Percentiles rank a stretch among this genome's conserved stretches.
phyloP scores from a whole-genome alignment of 2,797 vertebrate species.

The Anabacerthia variegaticeps region DNA sequence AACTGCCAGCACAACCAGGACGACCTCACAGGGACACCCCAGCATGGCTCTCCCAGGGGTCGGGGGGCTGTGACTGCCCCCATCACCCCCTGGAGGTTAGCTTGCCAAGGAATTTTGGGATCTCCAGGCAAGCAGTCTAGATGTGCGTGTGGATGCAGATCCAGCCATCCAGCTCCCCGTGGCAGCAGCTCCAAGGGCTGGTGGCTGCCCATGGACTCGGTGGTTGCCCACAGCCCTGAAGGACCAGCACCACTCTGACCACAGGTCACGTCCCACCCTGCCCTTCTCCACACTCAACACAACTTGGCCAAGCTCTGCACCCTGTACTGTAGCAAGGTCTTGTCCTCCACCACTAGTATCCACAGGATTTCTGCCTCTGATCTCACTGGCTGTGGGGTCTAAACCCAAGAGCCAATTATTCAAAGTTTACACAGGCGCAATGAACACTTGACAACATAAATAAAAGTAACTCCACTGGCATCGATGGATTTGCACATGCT shows the following conservation, averaged over 20 bases:
- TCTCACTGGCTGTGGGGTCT: not conserved
- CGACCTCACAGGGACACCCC: not conserved
- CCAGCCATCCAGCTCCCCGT: not conserved
- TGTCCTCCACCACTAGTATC: not conserved
- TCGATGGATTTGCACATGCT: not conserved
- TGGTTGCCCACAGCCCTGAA: not conserved
- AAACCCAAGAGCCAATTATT: not conserved
- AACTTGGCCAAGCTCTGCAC: not conserved
- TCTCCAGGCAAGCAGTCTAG: not conserved
- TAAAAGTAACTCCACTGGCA: not conserved
- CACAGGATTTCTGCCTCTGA: not conserved
- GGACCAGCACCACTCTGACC: accelerated
- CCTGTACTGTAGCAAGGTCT: accelerated
- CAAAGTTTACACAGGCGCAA: not conserved
- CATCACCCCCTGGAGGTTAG: accelerated
- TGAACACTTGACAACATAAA: not conserved
- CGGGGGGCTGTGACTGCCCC: not conserved
- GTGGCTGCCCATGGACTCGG: not conserved
- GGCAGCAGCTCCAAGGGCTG: not conserved
- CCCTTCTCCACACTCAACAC: accelerated
- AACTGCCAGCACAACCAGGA: not conserved
- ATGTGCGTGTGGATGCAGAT: not conserved
- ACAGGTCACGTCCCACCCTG: no score
- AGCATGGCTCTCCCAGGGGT: not conserved
- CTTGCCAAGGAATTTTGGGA: not conserved